Evolutionary conservation across 2,113 vertebrate genomes (phyloP).

Genomic region (Otis tarda): DNA sequence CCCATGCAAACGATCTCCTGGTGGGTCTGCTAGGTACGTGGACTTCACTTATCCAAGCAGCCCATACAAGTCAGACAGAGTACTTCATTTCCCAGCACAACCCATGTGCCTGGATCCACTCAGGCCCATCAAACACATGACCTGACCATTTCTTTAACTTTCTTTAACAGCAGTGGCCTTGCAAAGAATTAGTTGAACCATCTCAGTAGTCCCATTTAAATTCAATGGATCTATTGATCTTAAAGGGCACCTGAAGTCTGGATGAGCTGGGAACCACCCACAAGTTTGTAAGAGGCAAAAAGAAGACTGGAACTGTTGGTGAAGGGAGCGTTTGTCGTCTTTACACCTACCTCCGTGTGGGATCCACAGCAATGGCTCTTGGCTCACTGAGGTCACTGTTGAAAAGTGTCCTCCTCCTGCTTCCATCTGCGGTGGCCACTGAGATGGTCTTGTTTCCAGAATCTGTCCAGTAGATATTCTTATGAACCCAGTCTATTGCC

Average conservation of each 20-base stretch:
- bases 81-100: background rate
- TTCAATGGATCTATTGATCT: background rate
- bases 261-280: background rate
- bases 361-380: slow-evolving; percentile 93
- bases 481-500: slow-evolving; percentile 96
- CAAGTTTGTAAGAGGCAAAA: background rate
- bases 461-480: slow-evolving; percentile 98
- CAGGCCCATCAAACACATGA: background rate
- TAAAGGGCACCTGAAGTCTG: background rate
- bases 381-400: slow-evolving; percentile 88
- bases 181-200: background rate
- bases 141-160: background rate
- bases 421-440: slow-evolving; percentile 89
- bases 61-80: background rate
- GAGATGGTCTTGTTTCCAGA: slow-evolving; percentile 96
- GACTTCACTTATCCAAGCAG: background rate
- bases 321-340: background rate
- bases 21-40: background rate
- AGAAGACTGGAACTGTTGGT: accelerated
- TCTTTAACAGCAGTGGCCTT: background rate
- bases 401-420: slow-evolving; percentile 89
- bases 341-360: slow-evolving; percentile 86
- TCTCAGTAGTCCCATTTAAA: background rate
- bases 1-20: background rate
- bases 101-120: background rate